phyloP scores from a whole-genome alignment of 2,888 invertebrate species.

The Scaptodrosophila latifasciaeformis region DNA sequence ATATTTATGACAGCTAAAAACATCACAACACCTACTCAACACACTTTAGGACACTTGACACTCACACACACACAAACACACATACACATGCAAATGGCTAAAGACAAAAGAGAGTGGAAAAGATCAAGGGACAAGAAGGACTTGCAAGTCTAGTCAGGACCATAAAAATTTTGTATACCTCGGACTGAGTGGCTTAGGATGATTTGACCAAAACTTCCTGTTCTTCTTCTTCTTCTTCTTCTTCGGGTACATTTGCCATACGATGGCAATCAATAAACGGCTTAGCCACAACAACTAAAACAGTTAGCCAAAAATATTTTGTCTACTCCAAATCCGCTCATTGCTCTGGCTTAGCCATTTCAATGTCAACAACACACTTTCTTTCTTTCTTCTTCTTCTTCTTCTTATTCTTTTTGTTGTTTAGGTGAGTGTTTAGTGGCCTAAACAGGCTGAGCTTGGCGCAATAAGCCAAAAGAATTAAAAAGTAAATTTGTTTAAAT shows the following conservation, averaged over 20 bases:
- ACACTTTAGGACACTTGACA: slow-evolving; percentile 52
- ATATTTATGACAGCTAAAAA: slow-evolving; percentile 68
- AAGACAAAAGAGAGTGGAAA: neutral
- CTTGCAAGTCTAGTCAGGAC: too few relatives aligned
- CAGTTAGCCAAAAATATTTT: neutral
- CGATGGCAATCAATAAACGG: slow-evolving; percentile 69
- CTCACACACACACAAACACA: slow-evolving; percentile 19
- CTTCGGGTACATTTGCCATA: neutral
- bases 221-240: too few relatives aligned
- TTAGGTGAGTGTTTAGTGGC: too few relatives aligned
- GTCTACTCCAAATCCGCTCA: neutral
- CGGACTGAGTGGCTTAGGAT: too few relatives aligned
- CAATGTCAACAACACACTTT: slow-evolving; percentile 45
- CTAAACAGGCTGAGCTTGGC: slow-evolving; percentile 38
- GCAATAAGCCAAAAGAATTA: slow-evolving; percentile 61
- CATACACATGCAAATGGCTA: neutral
- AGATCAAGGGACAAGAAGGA: neutral
- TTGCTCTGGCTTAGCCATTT: slow-evolving; percentile 50
- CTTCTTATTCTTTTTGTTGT: too few relatives aligned
- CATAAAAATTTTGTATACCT: slow-evolving; percentile 1
- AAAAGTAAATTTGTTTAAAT: slow-evolving; percentile 64
- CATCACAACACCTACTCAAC: slow-evolving; percentile 60
- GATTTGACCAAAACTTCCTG: too few relatives aligned
- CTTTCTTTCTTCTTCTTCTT: neutral
- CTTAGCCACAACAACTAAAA: slow-evolving; percentile 36